Conservation (phyloP, 2,888 invertebrate genomes). For the Dasysyrphus tricinctus region DNA sequence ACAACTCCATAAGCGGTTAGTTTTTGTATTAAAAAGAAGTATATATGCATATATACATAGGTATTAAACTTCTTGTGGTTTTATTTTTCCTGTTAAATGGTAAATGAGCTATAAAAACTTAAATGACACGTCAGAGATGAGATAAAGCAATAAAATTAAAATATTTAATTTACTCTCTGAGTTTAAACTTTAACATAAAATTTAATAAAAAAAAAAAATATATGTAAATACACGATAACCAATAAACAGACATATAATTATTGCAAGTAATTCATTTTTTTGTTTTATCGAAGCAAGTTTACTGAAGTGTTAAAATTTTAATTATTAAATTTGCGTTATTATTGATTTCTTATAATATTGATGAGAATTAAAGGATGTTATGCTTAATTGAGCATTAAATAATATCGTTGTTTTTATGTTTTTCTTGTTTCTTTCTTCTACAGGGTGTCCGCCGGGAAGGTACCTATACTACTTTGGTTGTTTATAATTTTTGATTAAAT, state of each 20-base stretch:
- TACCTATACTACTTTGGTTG: too few species aligned
- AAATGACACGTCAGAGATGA: slow-evolving; percentile 14
- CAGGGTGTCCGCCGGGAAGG: too few species aligned
- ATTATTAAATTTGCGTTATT: slow-evolving; percentile 1
- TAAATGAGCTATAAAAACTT: slow-evolving; percentile 18
- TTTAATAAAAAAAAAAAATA: neutral
- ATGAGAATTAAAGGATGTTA: neutral
- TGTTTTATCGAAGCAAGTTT: slow-evolving; percentile 14
- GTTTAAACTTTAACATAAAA: slow-evolving; percentile 5
- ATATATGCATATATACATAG: too few species aligned
- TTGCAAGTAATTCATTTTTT: slow-evolving; percentile 9
- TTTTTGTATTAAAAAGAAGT: neutral
- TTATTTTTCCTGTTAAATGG: neutral
- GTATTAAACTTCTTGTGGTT: neutral
- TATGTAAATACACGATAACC: slow-evolving; percentile 33
- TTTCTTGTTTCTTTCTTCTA: too few species aligned
- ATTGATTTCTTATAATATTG: slow-evolving; percentile 28
- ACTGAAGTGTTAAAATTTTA: slow-evolving; percentile 39
- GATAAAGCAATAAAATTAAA: neutral
- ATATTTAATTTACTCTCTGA: neutral
- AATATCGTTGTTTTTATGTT: neutral
- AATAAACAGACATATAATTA: neutral
- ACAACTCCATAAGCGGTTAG: slow-evolving; percentile 40
- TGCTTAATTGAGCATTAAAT: slow-evolving; percentile 34
- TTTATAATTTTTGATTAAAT: too few species aligned